Conservation (phyloP, 2,113 vertebrate genomes). For the Lipophrys pholis region DNA sequence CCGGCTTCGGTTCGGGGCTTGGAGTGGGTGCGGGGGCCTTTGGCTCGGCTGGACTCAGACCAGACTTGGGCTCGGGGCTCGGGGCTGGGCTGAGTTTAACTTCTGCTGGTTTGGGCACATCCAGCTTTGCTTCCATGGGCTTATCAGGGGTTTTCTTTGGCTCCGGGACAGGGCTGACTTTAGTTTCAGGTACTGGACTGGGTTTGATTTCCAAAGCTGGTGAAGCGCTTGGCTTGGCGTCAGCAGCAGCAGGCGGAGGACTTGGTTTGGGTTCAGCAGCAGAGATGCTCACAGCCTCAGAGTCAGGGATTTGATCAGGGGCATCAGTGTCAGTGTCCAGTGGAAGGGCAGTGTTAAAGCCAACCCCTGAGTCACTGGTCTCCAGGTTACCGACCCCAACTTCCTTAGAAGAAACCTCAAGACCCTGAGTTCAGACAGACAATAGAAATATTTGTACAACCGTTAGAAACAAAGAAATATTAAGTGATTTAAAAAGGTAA, state of each 20-base stretch:
- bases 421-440: slow-evolving; percentile 73
- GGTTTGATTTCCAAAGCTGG: slow-evolving; percentile 59
- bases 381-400: slow-evolving; percentile 80
- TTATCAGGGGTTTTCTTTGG: slow-evolving; percentile 60
- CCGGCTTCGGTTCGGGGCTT: slow-evolving; percentile 65
- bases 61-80: slow-evolving; percentile 63
- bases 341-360: slow-evolving; percentile 84
- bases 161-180: slow-evolving; percentile 63
- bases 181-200: slow-evolving; percentile 53
- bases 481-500: slow-evolving; percentile 4
- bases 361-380: slow-evolving; percentile 85
- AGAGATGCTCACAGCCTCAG: slow-evolving; percentile 73
- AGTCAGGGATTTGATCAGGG: slow-evolving; percentile 72
- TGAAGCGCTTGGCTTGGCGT: slow-evolving; percentile 60
- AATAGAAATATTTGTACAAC: background rate
- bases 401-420: slow-evolving; percentile 85
- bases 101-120: slow-evolving; percentile 56
- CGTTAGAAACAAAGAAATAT: background rate
- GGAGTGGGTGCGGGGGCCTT: slow-evolving; percentile 64
- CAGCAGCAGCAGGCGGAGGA: slow-evolving; percentile 52
- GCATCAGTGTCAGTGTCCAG: slow-evolving; percentile 85
- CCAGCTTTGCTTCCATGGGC: slow-evolving; percentile 54
- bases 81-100: slow-evolving; percentile 64
- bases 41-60: slow-evolving; percentile 53
- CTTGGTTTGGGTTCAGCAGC: slow-evolving; percentile 67